Base-by-base conservation (phyloP, 2,888 invertebrate species). In the Atethmia centrago region DNA sequence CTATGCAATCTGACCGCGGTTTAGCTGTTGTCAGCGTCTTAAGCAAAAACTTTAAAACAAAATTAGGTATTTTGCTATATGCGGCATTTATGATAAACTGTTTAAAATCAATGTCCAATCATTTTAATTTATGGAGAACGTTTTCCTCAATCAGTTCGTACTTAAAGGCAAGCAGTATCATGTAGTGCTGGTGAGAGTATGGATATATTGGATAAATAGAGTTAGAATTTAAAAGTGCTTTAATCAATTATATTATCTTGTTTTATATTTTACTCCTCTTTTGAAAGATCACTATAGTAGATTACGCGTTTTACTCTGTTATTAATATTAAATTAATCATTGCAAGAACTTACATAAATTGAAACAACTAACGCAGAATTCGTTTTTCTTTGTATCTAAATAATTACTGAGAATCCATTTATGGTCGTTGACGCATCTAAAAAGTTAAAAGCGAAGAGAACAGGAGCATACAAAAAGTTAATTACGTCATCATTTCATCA, bases 401-500 rank as follows among this genome's bases (percentile, higher is more conserved):
- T 75, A 79, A 84, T 81, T 71, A 63, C 49, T 73, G 71, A n/a
- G 64, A 71, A 77, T 64, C 56, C 71, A 58, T 70, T 70, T 63
- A 73, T 51, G 47, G 47, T 56, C 42, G 10, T 65, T 68, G 45
- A 47, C 45, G 42, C 14, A 65, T 67, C 64, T 56, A 77, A 80
- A 77, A 77, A 82, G 51, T 31, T 14, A 53, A 58, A 36, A 72
- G n/a, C 51, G 28, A 63, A 74, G 58, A 68, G 36, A 80, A 81
- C 78, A 77, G 76, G 72, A 79, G 79, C 71, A 45, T 42, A 49
- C 64, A 87, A 84, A 80, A 82, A 87, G 40, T 25, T 40, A 56
- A 78, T 83, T 77, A 86, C 82, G 81, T 77, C 80, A 81, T 55
- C 49, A 86, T 80, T 80, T 77, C 80, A 81, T 55, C 49, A 42